phyloP scores from a whole-genome alignment of 2,797 vertebrate species.

The Sciurus carolinensis region DNA sequence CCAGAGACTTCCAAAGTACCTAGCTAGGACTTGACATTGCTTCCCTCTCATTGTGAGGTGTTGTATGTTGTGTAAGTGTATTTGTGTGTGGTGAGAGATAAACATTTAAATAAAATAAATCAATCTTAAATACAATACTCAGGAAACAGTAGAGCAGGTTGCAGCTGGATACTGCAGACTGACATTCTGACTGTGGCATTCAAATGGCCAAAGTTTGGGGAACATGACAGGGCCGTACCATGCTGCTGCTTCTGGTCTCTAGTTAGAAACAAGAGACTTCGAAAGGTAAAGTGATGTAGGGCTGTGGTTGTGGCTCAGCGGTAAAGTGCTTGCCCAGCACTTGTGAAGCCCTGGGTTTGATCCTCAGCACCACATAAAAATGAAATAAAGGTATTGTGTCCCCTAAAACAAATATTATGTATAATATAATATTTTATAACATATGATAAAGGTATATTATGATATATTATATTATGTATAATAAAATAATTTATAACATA shows the following conservation, averaged over 20 bases:
- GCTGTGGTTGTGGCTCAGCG: no score
- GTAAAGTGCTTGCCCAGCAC: no score
- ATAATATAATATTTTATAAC: no score
- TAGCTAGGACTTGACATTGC: not conserved
- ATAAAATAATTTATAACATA: no score
- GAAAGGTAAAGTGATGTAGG: not conserved
- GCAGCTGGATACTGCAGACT: not conserved
- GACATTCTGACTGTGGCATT: not conserved
- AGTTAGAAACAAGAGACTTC: not conserved
- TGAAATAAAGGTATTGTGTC: no score
- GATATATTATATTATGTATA: no score
- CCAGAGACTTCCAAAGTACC: not conserved
- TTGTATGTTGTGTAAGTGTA: not conserved
- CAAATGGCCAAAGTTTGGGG: not conserved
- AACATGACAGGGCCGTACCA: not conserved
- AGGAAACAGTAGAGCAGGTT: not conserved
- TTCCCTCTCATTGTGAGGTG: not conserved
- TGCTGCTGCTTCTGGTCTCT: not conserved
- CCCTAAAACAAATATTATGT: no score
- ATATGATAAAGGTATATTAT: no score
- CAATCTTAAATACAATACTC: not conserved
- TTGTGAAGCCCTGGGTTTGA: no score
- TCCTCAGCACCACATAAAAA: no score
- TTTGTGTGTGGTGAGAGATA: not conserved
- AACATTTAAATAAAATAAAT: conserved; percentile 29